These are phyloP conservation scores for Hyles lineata DNA, from an alignment of 2,888 invertebrate genomes.

Conservation along the genomic window DNA sequence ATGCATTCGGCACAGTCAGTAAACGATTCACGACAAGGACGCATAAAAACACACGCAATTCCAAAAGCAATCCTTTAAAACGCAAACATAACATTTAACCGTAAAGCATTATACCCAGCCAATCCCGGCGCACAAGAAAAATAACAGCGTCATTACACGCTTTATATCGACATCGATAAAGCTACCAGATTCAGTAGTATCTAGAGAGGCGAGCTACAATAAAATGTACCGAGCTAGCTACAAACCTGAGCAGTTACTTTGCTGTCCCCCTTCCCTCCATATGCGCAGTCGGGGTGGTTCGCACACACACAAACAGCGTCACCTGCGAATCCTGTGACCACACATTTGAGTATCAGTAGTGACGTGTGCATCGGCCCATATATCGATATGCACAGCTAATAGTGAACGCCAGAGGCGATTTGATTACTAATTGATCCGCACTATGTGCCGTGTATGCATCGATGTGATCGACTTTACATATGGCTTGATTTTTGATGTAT, in stretches of 20 bases:
- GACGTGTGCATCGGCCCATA: constrained; percentile 68
- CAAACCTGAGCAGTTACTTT: constrained; percentile 82
- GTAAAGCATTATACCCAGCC: constrained; percentile 60
- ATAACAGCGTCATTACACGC: constrained; percentile 65
- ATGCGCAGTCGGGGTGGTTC: constrained; percentile 65
- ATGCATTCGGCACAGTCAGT: no score
- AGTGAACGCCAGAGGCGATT: constrained; percentile 54
- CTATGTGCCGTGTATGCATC: constrained; percentile 33
- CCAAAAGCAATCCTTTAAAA: constrained; percentile 47
- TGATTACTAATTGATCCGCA: constrained; percentile 62
- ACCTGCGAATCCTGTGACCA: constrained; percentile 64
- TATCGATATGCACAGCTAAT: constrained; percentile 60
- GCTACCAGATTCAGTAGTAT: constrained; percentile 71
- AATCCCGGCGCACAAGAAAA: constrained; percentile 62
- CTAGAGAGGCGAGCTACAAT: constrained; percentile 82
- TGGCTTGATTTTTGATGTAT: background rate
- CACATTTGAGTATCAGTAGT: constrained; percentile 61
- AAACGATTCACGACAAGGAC: background rate
- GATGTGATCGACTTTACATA: background rate
- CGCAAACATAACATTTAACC: constrained; percentile 52
- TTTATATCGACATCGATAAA: constrained; percentile 80
- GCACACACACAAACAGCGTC: constrained; percentile 58
- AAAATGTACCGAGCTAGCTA: constrained; percentile 84
- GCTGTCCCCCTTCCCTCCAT: constrained; percentile 57
- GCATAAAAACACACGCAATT: constrained; percentile 33